These are phyloP conservation scores for Pholis gunnellus DNA, from an alignment of 2,113 vertebrate genomes.

Conservation along the genomic window DNA sequence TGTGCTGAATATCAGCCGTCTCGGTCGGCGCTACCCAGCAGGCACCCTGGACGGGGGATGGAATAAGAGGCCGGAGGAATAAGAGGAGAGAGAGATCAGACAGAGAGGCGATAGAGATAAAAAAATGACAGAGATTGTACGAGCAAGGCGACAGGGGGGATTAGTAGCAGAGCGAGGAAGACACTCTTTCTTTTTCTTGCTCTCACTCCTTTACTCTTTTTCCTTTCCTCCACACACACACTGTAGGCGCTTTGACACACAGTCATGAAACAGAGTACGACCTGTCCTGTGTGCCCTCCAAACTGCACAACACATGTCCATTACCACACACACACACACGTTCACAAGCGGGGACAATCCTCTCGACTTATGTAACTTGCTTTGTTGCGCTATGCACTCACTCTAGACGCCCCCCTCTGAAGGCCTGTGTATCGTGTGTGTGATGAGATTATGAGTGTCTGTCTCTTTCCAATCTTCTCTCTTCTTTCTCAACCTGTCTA, in stretches of 20 bases:
- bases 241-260: constrained; percentile 31
- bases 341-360: constrained; percentile 52
- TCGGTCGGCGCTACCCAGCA: constrained; percentile 22
- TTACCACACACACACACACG: constrained; percentile 33
- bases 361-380: constrained; percentile 68
- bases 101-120: constrained; percentile 62
- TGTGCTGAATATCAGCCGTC: constrained; percentile 23
- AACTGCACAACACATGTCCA: constrained; percentile 19
- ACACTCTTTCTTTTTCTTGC: constrained; percentile 34
- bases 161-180: constrained; percentile 64
- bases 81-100: constrained; percentile 50
- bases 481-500: constrained; percentile 22
- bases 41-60: constrained; percentile 28
- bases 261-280: constrained; percentile 35
- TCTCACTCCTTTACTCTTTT: constrained; percentile 21
- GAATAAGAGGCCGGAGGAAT: constrained; percentile 28
- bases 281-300: constrained; percentile 30
- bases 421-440: constrained; percentile 44
- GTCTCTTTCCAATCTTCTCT: constrained; percentile 25
- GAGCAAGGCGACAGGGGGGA: constrained; percentile 57
- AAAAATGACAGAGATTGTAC: constrained; percentile 60
- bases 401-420: constrained; percentile 44
- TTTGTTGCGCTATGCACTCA: constrained; percentile 58
- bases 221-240: not conserved
- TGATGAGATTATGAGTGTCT: constrained; percentile 47